A percentile compares a stretch with the other conserved stretches of the same genome.
Evolutionary conservation across 2,797 vertebrate genomes (phyloP).

Genomic region (Propithecus perrieri): DNA sequence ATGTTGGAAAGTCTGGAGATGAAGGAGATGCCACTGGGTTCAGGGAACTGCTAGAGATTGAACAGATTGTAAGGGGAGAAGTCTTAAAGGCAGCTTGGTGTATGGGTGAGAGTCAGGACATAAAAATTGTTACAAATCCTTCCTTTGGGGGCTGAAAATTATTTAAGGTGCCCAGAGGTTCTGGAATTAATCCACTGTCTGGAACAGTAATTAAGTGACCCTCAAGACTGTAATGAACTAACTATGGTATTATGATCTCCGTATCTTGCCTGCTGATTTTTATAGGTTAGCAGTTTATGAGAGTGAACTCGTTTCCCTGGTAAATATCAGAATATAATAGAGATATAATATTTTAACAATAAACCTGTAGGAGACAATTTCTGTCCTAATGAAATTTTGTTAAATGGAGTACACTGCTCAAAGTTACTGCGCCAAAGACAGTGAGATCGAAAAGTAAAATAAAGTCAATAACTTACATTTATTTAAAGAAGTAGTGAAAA

Average conservation of each 20-base stretch:
- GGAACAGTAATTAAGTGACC: not conserved
- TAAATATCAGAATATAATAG: not conserved
- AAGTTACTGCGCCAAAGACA: not conserved
- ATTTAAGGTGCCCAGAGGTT: not conserved
- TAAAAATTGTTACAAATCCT: not conserved
- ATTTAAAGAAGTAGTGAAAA: not conserved
- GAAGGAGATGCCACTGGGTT: not conserved
- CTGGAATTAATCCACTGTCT: not conserved
- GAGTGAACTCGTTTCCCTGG: not conserved
- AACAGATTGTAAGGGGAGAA: not conserved
- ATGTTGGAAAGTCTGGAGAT: not conserved
- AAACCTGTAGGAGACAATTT: not conserved
- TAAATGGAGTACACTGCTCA: not conserved
- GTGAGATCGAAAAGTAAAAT: not conserved
- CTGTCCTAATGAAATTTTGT: slow-evolving; percentile 7
- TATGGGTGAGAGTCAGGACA: not conserved
- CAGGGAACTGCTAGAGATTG: not conserved
- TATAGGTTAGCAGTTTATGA: not conserved
- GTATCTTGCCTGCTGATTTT: not conserved
- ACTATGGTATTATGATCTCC: not conserved
- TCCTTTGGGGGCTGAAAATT: not conserved
- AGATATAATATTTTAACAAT: slow-evolving; percentile 4
- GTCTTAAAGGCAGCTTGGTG: not conserved
- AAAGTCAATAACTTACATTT: not conserved
- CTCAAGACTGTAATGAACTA: not conserved